Base-by-base conservation (phyloP, 2,888 invertebrate genomes). In the Allolobophora icterica region DNA sequence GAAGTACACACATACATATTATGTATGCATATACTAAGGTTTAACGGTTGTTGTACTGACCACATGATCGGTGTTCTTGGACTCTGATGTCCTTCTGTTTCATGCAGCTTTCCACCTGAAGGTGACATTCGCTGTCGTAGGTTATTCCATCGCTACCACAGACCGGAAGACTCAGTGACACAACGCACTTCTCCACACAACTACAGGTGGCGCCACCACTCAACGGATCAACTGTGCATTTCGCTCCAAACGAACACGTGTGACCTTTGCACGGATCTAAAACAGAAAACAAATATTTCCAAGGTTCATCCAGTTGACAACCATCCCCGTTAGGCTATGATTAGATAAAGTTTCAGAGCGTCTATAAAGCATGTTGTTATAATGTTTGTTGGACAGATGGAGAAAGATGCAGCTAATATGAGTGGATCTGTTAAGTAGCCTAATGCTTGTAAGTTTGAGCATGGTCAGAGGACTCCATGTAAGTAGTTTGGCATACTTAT, bases 101-200 rank as follows among this genome's bases (percentile, higher is more conserved):
- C 89, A 95, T 94, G 93, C 98, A 6, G 97, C 97, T 94, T 97
- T 97, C 94, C 97, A 96, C 91, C 93, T 92, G 91, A 17, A 95
- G 96, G 92, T 97, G 96, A 95, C 98, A 98, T 93, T 97, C 97
- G 96, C 98, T 98, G 94, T 98, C 97, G 96, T 98, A 98, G 0
- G 98, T 98, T 96, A 97, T 97, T 92, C 97, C 97, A 94, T 98
- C 98, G 3, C 97, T 97, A n/a, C 98, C 98, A 95, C 98, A 98
- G 17, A 98, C 97, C 0, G 98, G 96, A 94, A 98, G 98, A 94
- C 97, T 34, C 17, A 84, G 89, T 40, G 89, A 97, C 96, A 87
- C n/a, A 71, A n/a, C 8, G n/a, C 71, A 71, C 13, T n/a, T 17
- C 30, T 71, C 71, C 71, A 15, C 1, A 35, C 87, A 87, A 21